Conservation (phyloP, 2,888 invertebrate species). For the Tanaodytes sp. region DNA sequence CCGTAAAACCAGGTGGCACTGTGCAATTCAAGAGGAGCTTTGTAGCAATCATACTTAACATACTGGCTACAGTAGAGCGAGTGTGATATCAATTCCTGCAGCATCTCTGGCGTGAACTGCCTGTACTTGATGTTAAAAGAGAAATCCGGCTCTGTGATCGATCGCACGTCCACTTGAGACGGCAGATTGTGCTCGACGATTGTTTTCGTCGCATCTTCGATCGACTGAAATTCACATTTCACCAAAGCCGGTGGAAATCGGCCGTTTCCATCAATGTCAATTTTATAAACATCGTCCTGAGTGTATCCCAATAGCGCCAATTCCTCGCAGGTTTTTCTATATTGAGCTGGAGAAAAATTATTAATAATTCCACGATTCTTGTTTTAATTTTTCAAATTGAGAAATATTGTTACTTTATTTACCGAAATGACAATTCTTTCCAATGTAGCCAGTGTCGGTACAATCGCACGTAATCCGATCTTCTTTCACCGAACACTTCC, state of each 20-base stretch:
- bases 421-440: slow-evolving; percentile 94
- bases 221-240: slow-evolving; percentile 91
- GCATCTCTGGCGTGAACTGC: slow-evolving; percentile 92
- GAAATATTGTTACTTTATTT: too few species aligned
- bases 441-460: slow-evolving; percentile 90
- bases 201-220: slow-evolving; percentile 87
- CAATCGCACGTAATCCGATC: slow-evolving; percentile 92
- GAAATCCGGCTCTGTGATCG: slow-evolving; percentile 84
- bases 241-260: slow-evolving; percentile 93
- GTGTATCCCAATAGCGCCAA: slow-evolving; percentile 90
- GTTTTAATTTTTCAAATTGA: too few species aligned
- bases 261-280: slow-evolving; percentile 95
- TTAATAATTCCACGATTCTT: too few species aligned
- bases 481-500: slow-evolving; percentile 90
- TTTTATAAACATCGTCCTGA: slow-evolving; percentile 90
- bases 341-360: slow-evolving; percentile 79
- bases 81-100: slow-evolving; percentile 90
- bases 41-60: slow-evolving; percentile 91
- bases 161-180: slow-evolving; percentile 90
- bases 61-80: slow-evolving; percentile 91
- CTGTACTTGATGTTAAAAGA: slow-evolving; percentile 89
- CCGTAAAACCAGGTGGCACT: slow-evolving; percentile 92
- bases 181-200: slow-evolving; percentile 93
- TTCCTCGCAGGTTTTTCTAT: slow-evolving; percentile 93
- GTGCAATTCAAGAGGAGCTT: slow-evolving; percentile 88